Conservation (phyloP, 2,797 vertebrate species). For the Gouania willdenowi region DNA sequence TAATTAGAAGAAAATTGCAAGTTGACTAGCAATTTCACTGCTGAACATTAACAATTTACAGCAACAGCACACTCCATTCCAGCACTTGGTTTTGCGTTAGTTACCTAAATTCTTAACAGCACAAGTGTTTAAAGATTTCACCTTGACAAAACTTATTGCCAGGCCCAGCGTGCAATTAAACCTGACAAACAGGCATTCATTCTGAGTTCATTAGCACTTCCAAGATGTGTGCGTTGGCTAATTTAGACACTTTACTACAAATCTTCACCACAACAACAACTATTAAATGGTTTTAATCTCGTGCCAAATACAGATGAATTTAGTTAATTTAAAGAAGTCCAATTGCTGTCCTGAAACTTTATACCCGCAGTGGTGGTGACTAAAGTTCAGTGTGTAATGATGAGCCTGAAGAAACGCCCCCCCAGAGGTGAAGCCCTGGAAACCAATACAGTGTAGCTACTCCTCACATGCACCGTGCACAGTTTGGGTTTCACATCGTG, state of each 20-base stretch:
- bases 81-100: constrained; percentile 87
- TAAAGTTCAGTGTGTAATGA: constrained; percentile 74
- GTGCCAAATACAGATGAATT: constrained; percentile 79
- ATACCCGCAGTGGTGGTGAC: constrained; percentile 71
- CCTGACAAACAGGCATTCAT: constrained; percentile 86
- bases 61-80: constrained; percentile 78
- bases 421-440: constrained; percentile 72
- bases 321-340: constrained; percentile 83
- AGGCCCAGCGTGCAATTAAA: constrained; percentile 89
- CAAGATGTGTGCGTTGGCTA: constrained; percentile 85
- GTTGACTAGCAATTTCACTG: constrained; percentile 65
- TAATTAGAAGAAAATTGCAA: constrained; percentile 75
- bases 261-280: constrained; percentile 77
- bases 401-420: constrained; percentile 67
- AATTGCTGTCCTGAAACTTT: constrained; percentile 80
- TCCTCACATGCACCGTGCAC: constrained; percentile 62
- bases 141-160: constrained; percentile 84
- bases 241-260: constrained; percentile 85
- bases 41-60: constrained; percentile 70
- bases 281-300: constrained; percentile 90
- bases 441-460: constrained; percentile 70
- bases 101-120: constrained; percentile 90
- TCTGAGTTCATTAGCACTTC: constrained; percentile 90
- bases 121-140: constrained; percentile 94
- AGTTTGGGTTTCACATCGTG: constrained; percentile 78